Evolutionary conservation across 2,888 invertebrate species (phyloP).

Genomic region (Agonopterix alstromeriana): DNA sequence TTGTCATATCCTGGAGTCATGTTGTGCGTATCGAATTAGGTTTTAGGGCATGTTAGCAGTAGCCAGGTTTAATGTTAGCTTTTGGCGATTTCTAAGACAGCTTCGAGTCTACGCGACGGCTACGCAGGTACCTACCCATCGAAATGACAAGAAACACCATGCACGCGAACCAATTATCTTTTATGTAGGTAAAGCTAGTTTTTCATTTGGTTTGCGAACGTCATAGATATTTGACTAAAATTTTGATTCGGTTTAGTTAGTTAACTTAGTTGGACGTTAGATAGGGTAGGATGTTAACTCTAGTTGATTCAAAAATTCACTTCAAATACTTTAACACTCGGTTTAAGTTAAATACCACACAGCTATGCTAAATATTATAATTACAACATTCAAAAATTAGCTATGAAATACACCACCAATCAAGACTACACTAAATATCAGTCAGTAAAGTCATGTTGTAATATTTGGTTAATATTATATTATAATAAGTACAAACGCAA

Average conservation of each 20-base stretch:
- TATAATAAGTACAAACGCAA: constrained; percentile 35
- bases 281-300: constrained; percentile 29
- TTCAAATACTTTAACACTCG: constrained; percentile 45
- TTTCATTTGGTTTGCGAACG: constrained; percentile 8
- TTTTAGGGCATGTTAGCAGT: neutral
- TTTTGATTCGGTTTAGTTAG: neutral
- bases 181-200: constrained; percentile 24
- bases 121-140: constrained; percentile 18
- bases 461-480: constrained; percentile 28
- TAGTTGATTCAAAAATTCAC: constrained; percentile 14
- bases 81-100: neutral
- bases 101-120: constrained; percentile 25
- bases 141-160: constrained; percentile 42
- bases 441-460: constrained; percentile 38
- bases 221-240: neutral
- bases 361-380: constrained; percentile 60
- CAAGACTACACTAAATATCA: constrained; percentile 61
- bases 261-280: neutral
- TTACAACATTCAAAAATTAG: constrained; percentile 69
- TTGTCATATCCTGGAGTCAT: neutral
- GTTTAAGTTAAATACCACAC: constrained; percentile 46
- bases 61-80: neutral
- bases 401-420: constrained; percentile 69
- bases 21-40: neutral
- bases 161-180: constrained; percentile 31